Evolutionary conservation across 2,113 vertebrate genomes (phyloP), one percentile per base, ranked within the genome.

Genomic region (Boulengeromyrus knoepffleri): DNA sequence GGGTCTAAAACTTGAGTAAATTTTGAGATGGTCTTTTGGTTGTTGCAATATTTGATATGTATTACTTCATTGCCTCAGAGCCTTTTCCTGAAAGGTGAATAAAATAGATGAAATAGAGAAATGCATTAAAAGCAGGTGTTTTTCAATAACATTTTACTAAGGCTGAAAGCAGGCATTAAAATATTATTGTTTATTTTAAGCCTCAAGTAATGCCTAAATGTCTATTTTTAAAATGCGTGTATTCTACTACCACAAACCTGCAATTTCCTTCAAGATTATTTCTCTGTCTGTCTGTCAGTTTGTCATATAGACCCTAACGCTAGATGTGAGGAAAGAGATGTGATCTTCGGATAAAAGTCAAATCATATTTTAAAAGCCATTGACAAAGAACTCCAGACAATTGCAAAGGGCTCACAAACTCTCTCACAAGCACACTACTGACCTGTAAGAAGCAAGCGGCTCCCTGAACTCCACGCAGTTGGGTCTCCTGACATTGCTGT

Each of bases 391-490:
- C 24, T 12, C 3, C 70, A 80, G 74, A 47, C 27, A 2, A n/a
- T 27, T 85, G 5, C 12, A 2, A 39, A 24, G 47, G 1, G 21
- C 15, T 46, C 31, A 46, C 5, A 46, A 9, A 46, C 45, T 4
- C 31, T 85, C 42, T 47, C 83, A n/a, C 45, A 85, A 85, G 17
- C 42, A 46, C 42, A 45, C 21, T 58, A 13, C 90, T 83, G 91
- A 99, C 98, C 98, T 97, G 94, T 97, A 97, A 0, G 97, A 97
- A 92, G 95, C 94, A 92, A 99, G 91, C 0, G 97, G 97, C 6
- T 99, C 97, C 91, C 94, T 96, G 50, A 98, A 98, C 89, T 97
- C 97, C 91, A 99, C 97, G 6, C 53, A 95, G 89, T 83, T 96
- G 91, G 91, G 96, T 91, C 95, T 97, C 86, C 95, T 95, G 89